Evolutionary conservation across 2,113 vertebrate species (phyloP).

Genomic region (Hucho hucho): DNA sequence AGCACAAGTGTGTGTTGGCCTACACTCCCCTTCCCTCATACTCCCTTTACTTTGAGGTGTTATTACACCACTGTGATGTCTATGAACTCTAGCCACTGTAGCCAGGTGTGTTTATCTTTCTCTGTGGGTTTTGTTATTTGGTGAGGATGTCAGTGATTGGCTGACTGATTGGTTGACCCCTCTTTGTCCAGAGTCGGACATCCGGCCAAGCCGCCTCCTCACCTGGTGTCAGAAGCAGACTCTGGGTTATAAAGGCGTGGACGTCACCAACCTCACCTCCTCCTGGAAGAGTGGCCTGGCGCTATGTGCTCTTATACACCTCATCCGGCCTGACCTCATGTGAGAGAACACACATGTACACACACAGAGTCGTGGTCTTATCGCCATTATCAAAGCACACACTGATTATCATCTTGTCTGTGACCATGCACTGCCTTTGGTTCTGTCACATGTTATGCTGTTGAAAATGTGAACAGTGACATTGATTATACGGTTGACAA

Average conservation of each 20-base stretch:
- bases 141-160: neutral
- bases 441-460: too few relatives aligned
- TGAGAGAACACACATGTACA: slow-evolving; percentile 70
- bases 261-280: slow-evolving; percentile 90
- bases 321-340: slow-evolving; percentile 94
- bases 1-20: slow-evolving; percentile 24
- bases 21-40: neutral
- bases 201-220: slow-evolving; percentile 92
- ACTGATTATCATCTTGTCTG: too few relatives aligned
- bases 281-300: slow-evolving; percentile 98
- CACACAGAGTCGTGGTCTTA: neutral
- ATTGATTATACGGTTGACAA: too few relatives aligned
- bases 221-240: slow-evolving; percentile 98
- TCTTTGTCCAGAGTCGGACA: slow-evolving; percentile 81
- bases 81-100: too few relatives aligned
- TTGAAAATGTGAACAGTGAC: too few relatives aligned
- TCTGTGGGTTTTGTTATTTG: neutral
- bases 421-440: too few relatives aligned
- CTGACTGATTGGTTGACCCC: neutral
- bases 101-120: too few relatives aligned
- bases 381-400: neutral
- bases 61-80: too few relatives aligned
- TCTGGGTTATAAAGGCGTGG: slow-evolving; percentile 87
- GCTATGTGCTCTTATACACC: slow-evolving; percentile 92
- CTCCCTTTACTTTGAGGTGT: neutral